Conservation (phyloP, 2,888 invertebrate genomes). For the Papilio gigon region DNA sequence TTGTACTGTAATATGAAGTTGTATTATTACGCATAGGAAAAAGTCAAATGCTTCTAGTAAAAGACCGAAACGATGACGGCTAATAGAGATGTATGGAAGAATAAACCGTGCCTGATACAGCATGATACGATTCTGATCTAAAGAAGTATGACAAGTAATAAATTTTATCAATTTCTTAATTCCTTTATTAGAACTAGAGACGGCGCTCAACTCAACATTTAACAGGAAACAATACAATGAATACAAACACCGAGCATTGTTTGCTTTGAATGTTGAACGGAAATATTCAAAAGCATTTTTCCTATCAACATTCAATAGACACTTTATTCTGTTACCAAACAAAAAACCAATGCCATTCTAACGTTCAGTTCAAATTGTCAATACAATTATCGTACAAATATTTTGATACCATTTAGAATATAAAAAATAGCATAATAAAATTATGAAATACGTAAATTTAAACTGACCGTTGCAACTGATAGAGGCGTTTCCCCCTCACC, state of each 20-base stretch:
- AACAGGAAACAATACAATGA: not conserved
- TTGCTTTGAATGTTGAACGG: not conserved
- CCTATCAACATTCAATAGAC: slow-evolving; percentile 1
- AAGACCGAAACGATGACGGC: too few relatives aligned
- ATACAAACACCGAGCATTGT: too few relatives aligned
- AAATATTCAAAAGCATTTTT: not conserved
- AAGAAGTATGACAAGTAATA: too few relatives aligned
- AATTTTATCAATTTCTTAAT: too few relatives aligned
- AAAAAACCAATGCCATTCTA: not conserved
- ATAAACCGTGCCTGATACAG: too few relatives aligned
- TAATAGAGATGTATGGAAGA: too few relatives aligned
- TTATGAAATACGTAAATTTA: slow-evolving; percentile 1
- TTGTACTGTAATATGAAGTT: too few relatives aligned
- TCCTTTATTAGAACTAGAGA: not conserved
- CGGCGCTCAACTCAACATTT: not conserved
- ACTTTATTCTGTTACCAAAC: slow-evolving; percentile 2
- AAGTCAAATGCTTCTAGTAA: too few relatives aligned
- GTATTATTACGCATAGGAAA: too few relatives aligned
- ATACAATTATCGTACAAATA: slow-evolving; percentile 8
- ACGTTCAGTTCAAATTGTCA: not conserved
- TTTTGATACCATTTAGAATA: too few relatives aligned
- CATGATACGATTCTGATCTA: too few relatives aligned
- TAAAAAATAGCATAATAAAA: not conserved
- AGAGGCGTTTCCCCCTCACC: slow-evolving; percentile 3
- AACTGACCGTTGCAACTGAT: slow-evolving; percentile 1